phyloP scores from a whole-genome alignment of 2,113 vertebrate species.

The Trogon surrucura region DNA sequence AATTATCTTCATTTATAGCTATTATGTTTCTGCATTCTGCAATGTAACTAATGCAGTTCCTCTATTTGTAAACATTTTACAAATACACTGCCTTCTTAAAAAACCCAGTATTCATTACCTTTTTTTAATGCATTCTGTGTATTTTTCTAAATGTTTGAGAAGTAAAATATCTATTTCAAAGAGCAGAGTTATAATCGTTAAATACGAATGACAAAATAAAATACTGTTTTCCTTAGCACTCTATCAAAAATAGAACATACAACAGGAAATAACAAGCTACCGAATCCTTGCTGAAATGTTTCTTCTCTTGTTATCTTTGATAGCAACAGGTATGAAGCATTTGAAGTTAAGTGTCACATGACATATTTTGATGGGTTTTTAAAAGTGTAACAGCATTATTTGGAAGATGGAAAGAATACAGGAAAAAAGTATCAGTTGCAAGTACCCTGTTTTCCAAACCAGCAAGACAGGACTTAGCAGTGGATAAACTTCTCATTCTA shows the following conservation, averaged over 20 bases:
- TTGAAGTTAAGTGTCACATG: neutral
- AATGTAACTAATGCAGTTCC: neutral
- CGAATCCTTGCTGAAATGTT: neutral
- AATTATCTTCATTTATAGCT: neutral
- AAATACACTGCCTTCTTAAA: neutral
- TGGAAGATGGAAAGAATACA: neutral
- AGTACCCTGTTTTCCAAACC: neutral
- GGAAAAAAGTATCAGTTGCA: neutral
- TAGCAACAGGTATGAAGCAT: neutral
- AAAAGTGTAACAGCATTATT: neutral
- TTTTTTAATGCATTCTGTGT: neutral
- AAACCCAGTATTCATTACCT: neutral
- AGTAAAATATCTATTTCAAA: neutral
- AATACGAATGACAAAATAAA: neutral
- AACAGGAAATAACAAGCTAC: neutral
- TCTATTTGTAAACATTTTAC: neutral
- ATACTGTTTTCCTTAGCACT: neutral
- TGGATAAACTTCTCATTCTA: neutral
- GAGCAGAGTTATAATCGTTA: neutral
- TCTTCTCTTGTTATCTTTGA: neutral
- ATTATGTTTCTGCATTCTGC: neutral
- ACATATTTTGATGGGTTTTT: no score
- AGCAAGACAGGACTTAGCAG: neutral
- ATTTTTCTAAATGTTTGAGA: neutral
- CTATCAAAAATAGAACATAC: neutral